Base-by-base conservation (phyloP, 2,888 invertebrate species). In the Heliconius ethilla region DNA sequence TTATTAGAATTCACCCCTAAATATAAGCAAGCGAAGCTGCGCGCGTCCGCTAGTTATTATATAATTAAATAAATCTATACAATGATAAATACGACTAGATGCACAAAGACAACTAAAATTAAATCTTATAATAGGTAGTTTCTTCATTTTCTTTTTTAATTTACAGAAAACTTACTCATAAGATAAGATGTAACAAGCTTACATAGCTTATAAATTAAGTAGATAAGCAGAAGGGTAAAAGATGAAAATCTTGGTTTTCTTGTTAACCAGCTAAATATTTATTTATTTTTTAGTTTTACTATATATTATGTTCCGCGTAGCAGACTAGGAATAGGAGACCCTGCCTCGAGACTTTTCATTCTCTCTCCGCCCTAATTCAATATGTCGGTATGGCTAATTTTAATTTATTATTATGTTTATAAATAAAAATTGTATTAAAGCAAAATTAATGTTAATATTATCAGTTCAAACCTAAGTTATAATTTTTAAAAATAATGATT, bases 111-210 rank as follows among this genome's bases (percentile, higher is more conserved):
- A n/a, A 59, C 10, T 59, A 59, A 59, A n/a, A 59, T 59, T 0
- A 59, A n/a, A n/a, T 51, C 22, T 59, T 11, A 27, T 62, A 59
- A 62, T 13, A 3, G 29, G 27, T 27, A 4, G 10, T 62, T 62
- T 25, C n/a, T 62, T 62, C 2, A 13, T 62, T 0, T 13, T n/a
- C 27, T 45, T 69, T 27, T 13, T 40, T 5, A 40, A 67, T 67
- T 69, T 15, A 45, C 9, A 18, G 6, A 45, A 33, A 37, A 67
- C 29, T 33, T 9, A 33, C 33, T 33, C 6, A 22, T 59, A 59
- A 72, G 72, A 59, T 72, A 72, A 72, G 59, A 22, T n/a, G 11
- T 70, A 70, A 72, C 33, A 55, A 72, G 72, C 33, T n/a, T 55
- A 72, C 55, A 33, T n/a, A 72, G 29, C 6, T 59, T 33, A 59